Percentiles rank a stretch among this genome's conserved stretches.
phyloP scores from a whole-genome alignment of 2,797 vertebrate species.

The Dallia pectoralis region DNA sequence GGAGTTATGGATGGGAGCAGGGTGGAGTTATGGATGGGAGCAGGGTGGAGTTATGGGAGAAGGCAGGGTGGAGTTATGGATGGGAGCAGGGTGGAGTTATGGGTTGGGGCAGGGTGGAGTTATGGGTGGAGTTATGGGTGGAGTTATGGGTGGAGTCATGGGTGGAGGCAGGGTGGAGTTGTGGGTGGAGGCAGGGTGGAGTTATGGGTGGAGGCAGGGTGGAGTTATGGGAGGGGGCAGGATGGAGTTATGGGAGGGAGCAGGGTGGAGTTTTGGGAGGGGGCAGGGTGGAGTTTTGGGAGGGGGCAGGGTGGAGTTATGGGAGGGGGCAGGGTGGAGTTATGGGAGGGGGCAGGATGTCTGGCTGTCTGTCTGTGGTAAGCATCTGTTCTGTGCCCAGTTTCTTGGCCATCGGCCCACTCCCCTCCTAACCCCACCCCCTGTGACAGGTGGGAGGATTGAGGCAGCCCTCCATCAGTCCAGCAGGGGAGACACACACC shows the following conservation, averaged over 20 bases:
- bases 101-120: not conserved
- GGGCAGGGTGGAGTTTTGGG: too few species aligned
- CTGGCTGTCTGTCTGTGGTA: conserved; percentile 53
- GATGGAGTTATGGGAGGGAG: not conserved
- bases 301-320: not conserved
- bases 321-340: not conserved
- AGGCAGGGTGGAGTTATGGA: conserved; percentile 6
- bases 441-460: conserved; percentile 73
- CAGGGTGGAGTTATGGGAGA: not conserved
- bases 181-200: conserved; percentile 3
- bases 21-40: not conserved
- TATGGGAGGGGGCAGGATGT: conserved; percentile 10
- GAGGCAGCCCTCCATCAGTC: conserved; percentile 23
- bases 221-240: not conserved
- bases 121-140: not conserved
- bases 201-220: conserved; percentile 8
- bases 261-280: conserved; percentile 13
- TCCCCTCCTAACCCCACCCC: conserved; percentile 62
- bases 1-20: conserved; percentile 11
- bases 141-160: conserved; percentile 6
- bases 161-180: not conserved
- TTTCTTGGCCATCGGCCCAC: conserved; percentile 61
- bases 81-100: too few species aligned
- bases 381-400: conserved; percentile 71
- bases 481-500: conserved; percentile 56